Conservation (phyloP, 35 echinoderm and acorn worm genomes). For the Nesometra sesokonis region DNA sequence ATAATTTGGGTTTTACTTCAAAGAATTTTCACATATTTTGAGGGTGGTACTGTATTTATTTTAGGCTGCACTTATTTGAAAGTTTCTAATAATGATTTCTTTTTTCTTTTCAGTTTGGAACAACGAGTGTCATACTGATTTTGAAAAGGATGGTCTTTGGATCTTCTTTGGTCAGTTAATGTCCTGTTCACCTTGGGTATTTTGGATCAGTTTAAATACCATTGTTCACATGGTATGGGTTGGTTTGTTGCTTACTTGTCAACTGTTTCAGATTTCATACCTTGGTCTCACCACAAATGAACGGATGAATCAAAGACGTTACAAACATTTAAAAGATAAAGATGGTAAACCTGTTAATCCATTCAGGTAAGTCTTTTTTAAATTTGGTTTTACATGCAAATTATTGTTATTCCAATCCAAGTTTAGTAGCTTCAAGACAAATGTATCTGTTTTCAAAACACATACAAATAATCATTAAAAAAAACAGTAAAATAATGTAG, state of each 20-base stretch:
- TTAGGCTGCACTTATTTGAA: too few species aligned
- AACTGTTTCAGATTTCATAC: conserved; percentile 64
- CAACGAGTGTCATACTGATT: conserved; percentile 38
- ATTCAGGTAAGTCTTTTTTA: conserved; percentile 59
- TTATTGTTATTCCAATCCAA: background rate
- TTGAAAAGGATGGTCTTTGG: conserved; percentile 84
- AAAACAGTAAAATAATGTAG: background rate
- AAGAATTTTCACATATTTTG: too few species aligned
- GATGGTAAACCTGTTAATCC: conserved; percentile 34
- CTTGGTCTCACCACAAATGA: conserved; percentile 90
- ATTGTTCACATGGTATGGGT: conserved; percentile 64
- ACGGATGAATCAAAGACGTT: conserved; percentile 67
- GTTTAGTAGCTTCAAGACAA: background rate
- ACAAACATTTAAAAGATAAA: conserved; percentile 43
- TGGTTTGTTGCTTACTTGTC: conserved; percentile 51
- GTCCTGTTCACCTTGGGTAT: conserved; percentile 94
- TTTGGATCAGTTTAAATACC: conserved; percentile 51
- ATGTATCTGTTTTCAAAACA: background rate
- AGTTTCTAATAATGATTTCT: background rate
- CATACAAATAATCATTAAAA: background rate
- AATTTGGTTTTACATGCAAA: background rate
- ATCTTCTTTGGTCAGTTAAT: conserved; percentile 65
- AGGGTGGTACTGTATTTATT: too few species aligned
- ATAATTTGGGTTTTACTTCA: too few species aligned
- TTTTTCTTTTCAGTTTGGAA: conserved; percentile 41